Base-by-base conservation (phyloP, 2,113 vertebrate genomes). In the Turdus rufiventris region DNA sequence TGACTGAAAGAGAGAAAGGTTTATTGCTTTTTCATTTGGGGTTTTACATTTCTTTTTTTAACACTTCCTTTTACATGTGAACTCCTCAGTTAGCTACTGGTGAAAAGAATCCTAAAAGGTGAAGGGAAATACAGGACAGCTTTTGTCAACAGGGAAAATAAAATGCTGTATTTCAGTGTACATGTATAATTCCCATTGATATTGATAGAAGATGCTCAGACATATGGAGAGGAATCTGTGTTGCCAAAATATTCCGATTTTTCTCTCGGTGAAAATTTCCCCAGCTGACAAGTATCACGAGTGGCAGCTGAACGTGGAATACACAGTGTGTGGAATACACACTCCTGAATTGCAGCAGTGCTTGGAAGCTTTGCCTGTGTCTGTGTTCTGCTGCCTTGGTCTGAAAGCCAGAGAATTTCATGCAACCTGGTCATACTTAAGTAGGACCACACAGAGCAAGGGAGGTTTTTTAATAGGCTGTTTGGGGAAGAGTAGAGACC, bases 371-470 rank as follows among this genome's bases (percentile, higher is more conserved):
- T 71, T 89, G 81, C 26, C 47, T 57, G 23, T 42, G 57, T 58
- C 54, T 54, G 0, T 6, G 5, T 93, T 84, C 88, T 77, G 36
- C 45, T 0, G 0, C 23, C 31, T 73, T 58, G 65, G 34, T 89
- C 66, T 89, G 43, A 85, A 91, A 85, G 71, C 63, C 42, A 43
- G 87, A 48, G 78, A 85, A 73, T 94, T 96, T 85, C 62, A 28
- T 72, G 61, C 80, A 94, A 29, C 50, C 62, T 84, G 75, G 29
- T 91, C 58, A 15, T 78, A 66, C 79, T 94, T 94, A 97, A 94
- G 63, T 96, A 92, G 82, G 91, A 92, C 94, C 89, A 95, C 91
- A 94, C 86, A 85, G 75, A 81, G 61, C 60, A 88, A 81, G 31
- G 48, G 54, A 87, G 54, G 31, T 47, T 89, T 94, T 78, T 91